These are phyloP conservation scores for Aphelenchoides fujianensis DNA, from an alignment of 1,140 invertebrate genomes.

Conservation along the genomic window DNA sequence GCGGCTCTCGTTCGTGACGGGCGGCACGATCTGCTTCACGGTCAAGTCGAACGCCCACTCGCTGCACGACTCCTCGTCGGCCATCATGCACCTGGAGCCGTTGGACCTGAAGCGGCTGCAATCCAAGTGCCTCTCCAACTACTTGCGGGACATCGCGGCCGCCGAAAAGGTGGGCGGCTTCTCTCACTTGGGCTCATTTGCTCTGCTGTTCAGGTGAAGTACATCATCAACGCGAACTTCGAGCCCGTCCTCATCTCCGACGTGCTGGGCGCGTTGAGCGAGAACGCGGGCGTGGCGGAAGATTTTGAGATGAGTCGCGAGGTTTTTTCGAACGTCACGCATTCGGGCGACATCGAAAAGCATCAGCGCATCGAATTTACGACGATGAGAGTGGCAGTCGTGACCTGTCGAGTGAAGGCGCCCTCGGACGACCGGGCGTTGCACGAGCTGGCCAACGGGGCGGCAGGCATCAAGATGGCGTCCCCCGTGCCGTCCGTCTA, in stretches of 20 bases:
- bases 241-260: constrained; percentile 52
- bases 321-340: constrained; percentile 62
- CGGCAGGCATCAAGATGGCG: constrained; percentile 25
- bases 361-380: constrained; percentile 62
- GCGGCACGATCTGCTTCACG: constrained; percentile 61
- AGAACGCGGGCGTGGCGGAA: constrained; percentile 30
- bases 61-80: constrained; percentile 29
- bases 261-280: constrained; percentile 47
- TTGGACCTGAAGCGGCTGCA: constrained; percentile 60
- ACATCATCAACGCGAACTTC: constrained; percentile 52
- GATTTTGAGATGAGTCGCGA: constrained; percentile 48
- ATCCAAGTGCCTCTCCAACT: constrained; percentile 51
- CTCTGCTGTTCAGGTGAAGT: constrained; percentile 50
- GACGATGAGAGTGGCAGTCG: constrained; percentile 61
- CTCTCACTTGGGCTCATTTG: neutral
- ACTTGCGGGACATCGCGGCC: constrained; percentile 52
- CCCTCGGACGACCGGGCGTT: constrained; percentile 51
- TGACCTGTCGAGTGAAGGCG: constrained; percentile 62
- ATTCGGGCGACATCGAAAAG: constrained; percentile 58
- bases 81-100: constrained; percentile 58
- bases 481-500: constrained; percentile 22
- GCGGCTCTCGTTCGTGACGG: constrained; percentile 60
- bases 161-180: constrained; percentile 42
- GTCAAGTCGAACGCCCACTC: constrained; percentile 58
- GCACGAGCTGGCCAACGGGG: constrained; percentile 24